Percentiles rank a stretch among this genome's conserved stretches.
phyloP scores from a whole-genome alignment of 2,888 invertebrate species.

The Carcina quercana region DNA sequence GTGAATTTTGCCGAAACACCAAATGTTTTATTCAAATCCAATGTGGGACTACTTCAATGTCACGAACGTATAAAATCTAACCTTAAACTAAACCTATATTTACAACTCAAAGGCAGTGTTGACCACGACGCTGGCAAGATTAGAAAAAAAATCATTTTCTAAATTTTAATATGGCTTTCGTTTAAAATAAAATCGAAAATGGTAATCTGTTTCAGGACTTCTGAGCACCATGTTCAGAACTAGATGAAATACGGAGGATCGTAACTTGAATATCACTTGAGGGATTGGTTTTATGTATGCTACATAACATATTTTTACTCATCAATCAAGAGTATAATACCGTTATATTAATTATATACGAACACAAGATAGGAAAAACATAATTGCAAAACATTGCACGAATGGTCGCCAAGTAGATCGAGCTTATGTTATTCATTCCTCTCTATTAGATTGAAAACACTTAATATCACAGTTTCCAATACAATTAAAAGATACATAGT shows the following conservation, averaged over 20 bases:
- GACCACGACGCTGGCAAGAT: slow-evolving; percentile 72
- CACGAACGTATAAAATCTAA: slow-evolving; percentile 13
- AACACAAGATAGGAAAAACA: slow-evolving; percentile 48
- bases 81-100: slow-evolving; percentile 44
- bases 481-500: slow-evolving; percentile 43
- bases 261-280: slow-evolving; percentile 23
- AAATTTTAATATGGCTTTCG: slow-evolving; percentile 71
- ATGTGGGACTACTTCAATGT: slow-evolving; percentile 1
- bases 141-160: slow-evolving; percentile 58
- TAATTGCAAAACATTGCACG: slow-evolving; percentile 44
- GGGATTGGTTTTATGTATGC: neutral
- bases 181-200: slow-evolving; percentile 47
- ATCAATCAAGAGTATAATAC: slow-evolving; percentile 31
- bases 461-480: slow-evolving; percentile 73
- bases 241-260: slow-evolving; percentile 24
- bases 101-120: slow-evolving; percentile 67
- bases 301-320: slow-evolving; percentile 3
- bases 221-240: slow-evolving; percentile 15
- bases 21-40: slow-evolving; percentile 9
- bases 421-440: too few relatives aligned
- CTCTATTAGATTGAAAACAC: slow-evolving; percentile 62
- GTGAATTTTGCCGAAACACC: slow-evolving; percentile 3
- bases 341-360: slow-evolving; percentile 21
- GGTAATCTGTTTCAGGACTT: slow-evolving; percentile 34
- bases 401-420: too few relatives aligned